Evolutionary conservation across 2,113 vertebrate genomes (phyloP).

Genomic region (Setophaga coronata): DNA sequence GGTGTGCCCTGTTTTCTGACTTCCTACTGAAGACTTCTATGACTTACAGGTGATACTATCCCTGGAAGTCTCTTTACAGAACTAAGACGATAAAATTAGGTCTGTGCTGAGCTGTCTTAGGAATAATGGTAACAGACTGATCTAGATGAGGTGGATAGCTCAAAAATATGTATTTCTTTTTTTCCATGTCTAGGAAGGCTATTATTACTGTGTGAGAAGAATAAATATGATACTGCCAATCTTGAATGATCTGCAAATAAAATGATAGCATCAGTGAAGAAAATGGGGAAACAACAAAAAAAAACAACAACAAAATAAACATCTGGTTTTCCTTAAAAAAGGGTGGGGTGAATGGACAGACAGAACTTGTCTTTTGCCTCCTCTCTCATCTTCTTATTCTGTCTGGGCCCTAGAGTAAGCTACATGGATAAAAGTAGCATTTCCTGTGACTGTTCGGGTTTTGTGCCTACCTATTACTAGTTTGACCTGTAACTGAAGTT

Average conservation of each 20-base stretch:
- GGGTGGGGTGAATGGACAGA: background rate
- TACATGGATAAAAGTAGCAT: background rate
- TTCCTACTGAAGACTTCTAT: background rate
- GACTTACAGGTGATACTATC: background rate
- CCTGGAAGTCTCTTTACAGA: background rate
- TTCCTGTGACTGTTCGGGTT: background rate
- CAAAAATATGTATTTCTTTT: background rate
- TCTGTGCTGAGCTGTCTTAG: background rate
- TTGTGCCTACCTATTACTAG: background rate
- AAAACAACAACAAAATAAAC: background rate
- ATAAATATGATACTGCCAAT: background rate
- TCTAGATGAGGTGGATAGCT: background rate
- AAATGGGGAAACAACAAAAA: background rate
- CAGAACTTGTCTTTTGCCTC: background rate
- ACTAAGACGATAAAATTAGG: background rate
- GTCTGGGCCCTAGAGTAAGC: background rate
- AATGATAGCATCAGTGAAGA: background rate
- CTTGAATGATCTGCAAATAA: background rate
- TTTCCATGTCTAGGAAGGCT: background rate
- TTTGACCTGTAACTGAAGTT: background rate
- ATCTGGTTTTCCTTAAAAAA: background rate
- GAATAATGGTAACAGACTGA: background rate
- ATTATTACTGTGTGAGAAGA: background rate
- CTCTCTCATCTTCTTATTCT: background rate
- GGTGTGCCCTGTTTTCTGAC: background rate